A percentile compares a stretch with the other conserved stretches of the same genome.
These are phyloP conservation scores for Polietes domitor DNA, from an alignment of 2,888 invertebrate genomes.

Conservation along the genomic window DNA sequence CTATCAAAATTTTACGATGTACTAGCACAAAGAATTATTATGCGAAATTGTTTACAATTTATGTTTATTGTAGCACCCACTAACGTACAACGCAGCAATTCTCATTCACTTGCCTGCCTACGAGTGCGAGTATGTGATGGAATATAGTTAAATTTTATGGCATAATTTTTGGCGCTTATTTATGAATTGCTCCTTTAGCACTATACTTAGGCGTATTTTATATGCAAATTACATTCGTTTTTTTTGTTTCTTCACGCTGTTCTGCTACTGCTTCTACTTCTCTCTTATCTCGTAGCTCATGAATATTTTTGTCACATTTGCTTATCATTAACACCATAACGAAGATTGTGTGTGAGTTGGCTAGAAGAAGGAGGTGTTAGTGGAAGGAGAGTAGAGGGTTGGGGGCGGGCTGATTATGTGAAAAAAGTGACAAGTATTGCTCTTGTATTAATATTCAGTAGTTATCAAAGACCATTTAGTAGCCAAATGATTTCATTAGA, in stretches of 20 bases:
- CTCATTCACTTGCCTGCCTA: neutral
- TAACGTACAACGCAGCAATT: constrained; percentile 16
- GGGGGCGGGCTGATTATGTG: neutral
- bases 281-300: constrained; percentile 61
- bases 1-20: constrained; percentile 56
- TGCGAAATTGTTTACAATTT: constrained; percentile 58
- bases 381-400: neutral
- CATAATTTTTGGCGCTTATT: constrained; percentile 63
- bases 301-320: constrained; percentile 64
- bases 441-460: constrained; percentile 33
- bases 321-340: constrained; percentile 56
- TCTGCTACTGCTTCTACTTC: neutral
- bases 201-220: constrained; percentile 62
- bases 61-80: constrained; percentile 57
- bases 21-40: constrained; percentile 29
- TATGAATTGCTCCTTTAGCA: constrained; percentile 51
- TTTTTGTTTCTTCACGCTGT: neutral
- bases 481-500: constrained; percentile 37
- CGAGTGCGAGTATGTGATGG: neutral
- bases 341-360: neutral
- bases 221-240: constrained; percentile 60
- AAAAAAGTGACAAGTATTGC: neutral
- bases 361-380: neutral
- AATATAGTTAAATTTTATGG: constrained; percentile 62
- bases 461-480: constrained; percentile 29